Evolutionary conservation across 2,797 vertebrate genomes (phyloP), one percentile per base, ranked within the genome.

Genomic region (Betta splendens): DNA sequence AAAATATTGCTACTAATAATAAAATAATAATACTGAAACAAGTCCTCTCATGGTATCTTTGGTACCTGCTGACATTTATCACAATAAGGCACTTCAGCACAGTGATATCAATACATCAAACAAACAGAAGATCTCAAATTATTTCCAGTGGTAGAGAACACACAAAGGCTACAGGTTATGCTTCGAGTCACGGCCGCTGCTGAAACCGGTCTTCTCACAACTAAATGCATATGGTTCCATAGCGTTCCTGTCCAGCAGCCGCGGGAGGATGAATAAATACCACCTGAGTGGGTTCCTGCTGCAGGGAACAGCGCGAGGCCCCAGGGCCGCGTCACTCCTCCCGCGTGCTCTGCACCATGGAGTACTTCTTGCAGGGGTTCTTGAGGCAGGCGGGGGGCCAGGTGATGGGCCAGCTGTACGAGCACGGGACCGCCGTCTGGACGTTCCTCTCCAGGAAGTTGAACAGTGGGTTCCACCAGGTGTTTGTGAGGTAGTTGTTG

Each of bases 401-500:
- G 69, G 92, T 93, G 62, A 98, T 80, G 0, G 97, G 96, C 94
- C 96, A 99, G 43, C 93, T 94, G 87, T 95, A 99, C 31, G 93
- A 94, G 69, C 95, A 98, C 10, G 96, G 96, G 77, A 98, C 92
- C 7, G 95, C 86, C 5, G 92, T 94, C 74, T 98, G 95, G 31
- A 99, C 92, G 1, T 98, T 98, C 85, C 93, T 96, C 91, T 99
- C 97, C 3, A 98, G 91, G 77, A 99, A 98, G 87, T 93, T 94
- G 84, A 99, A 99, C 72, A 98, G 85, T 1, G 97, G 97, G 84
- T 95, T 98, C 97, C 97, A 99, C 97, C 97, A 99, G 0, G 94
- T 93, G 89, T 96, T 94, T 80, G 95, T 96, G 80, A 99, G 92
- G 88, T 98, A 98, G 85, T 96, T 98, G 86, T 94, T 94, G 0